These are phyloP conservation scores for Sipha maydis DNA, from an alignment of 2,888 invertebrate genomes.

Conservation along the genomic window DNA sequence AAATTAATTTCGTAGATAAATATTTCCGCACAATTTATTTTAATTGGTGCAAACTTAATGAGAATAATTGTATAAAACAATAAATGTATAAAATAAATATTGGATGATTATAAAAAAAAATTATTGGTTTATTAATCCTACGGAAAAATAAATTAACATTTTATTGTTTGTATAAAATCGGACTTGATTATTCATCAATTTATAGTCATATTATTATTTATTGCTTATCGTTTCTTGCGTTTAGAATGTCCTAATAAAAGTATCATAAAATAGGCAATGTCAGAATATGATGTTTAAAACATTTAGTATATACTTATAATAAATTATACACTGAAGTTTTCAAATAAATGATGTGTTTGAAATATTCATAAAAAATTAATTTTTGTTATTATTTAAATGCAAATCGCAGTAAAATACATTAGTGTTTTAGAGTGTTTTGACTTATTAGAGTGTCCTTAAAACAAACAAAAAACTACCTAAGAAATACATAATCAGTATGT, in stretches of 20 bases:
- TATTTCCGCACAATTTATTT: no score
- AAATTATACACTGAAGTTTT: background rate
- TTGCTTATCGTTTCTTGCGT: background rate
- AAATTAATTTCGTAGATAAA: no score
- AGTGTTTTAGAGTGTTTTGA: constrained; percentile 55
- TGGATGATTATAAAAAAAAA: no score
- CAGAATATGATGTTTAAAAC: background rate
- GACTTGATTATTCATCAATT: background rate
- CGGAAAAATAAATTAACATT: no score
- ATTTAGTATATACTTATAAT: background rate
- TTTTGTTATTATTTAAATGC: constrained; percentile 42
- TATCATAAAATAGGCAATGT: background rate
- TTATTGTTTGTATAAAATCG: background rate
- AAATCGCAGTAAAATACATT: constrained; percentile 27
- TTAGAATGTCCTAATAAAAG: constrained; percentile 1
- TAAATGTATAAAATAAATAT: no score
- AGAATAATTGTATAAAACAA: no score
- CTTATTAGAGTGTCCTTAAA: constrained; percentile 58
- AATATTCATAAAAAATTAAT: constrained; percentile 33
- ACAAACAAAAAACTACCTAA: constrained; percentile 43
- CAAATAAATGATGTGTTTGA: constrained; percentile 1
- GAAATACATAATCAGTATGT: constrained; percentile 49
- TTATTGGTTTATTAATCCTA: no score
- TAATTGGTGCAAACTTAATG: no score
- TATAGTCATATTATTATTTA: constrained; percentile 2